Percentiles rank a stretch among this genome's conserved stretches.
These are phyloP conservation scores for Aphidoletes aphidimyza DNA, from an alignment of 2,888 invertebrate species.

Conservation along the genomic window DNA sequence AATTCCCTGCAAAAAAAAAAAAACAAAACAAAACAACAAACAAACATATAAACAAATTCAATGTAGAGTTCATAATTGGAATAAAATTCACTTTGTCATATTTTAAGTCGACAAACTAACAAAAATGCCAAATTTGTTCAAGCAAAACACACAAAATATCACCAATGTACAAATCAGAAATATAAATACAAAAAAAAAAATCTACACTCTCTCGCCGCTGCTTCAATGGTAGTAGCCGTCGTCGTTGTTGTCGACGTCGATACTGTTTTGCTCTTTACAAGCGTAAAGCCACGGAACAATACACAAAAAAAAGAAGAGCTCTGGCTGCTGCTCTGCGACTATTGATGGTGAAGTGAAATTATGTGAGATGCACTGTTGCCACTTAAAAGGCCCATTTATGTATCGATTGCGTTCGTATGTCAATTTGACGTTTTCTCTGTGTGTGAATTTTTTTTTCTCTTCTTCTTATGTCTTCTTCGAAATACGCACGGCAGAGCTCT, in stretches of 20 bases:
- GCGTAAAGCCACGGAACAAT: neutral
- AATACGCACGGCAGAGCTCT: constrained; percentile 26
- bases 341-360: constrained; percentile 51
- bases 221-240: constrained; percentile 48
- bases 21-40: neutral
- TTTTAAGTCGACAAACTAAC: neutral
- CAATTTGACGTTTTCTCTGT: constrained; percentile 44
- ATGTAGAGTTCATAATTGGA: too few relatives aligned
- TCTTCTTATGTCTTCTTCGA: neutral
- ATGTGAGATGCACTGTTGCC: constrained; percentile 53
- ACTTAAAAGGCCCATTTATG: constrained; percentile 47
- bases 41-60: neutral
- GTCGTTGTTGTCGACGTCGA: constrained; percentile 51
- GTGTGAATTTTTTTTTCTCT: neutral
- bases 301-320: neutral
- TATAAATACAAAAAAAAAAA: neutral
- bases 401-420: constrained; percentile 44
- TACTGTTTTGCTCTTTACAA: constrained; percentile 49
- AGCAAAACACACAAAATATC: neutral
- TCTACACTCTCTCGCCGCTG: constrained; percentile 26
- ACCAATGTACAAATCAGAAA: neutral
- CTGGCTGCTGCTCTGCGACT: constrained; percentile 54
- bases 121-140: neutral
- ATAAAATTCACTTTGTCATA: neutral
- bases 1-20: neutral